Conservation (phyloP, 1,140 invertebrate genomes). For the Papilio xuthus region DNA sequence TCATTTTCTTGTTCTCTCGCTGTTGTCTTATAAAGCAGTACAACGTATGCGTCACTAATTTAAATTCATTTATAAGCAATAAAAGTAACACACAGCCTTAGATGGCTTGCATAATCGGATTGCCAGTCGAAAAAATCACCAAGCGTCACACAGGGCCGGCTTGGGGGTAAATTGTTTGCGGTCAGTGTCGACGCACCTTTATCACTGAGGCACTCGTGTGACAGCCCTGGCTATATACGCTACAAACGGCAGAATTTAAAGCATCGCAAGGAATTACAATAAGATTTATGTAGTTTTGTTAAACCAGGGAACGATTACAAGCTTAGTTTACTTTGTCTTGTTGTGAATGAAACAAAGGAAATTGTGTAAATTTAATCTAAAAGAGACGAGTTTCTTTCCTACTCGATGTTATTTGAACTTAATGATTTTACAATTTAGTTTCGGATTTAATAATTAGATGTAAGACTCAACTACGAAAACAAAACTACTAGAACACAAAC, state of each 20-base stretch:
- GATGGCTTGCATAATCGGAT: neutral
- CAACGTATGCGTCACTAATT: too few relatives aligned
- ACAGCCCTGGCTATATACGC: slow-evolving; percentile 16
- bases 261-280: neutral
- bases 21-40: too few relatives aligned
- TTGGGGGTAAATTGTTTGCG: slow-evolving; percentile 61
- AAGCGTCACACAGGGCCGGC: slow-evolving; percentile 44
- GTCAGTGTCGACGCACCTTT: slow-evolving; percentile 44
- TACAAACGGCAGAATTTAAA: slow-evolving; percentile 7
- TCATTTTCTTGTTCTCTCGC: too few relatives aligned
- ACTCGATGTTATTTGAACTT: too few relatives aligned
- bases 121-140: neutral
- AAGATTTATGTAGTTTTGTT: slow-evolving; percentile 4
- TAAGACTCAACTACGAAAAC: too few relatives aligned
- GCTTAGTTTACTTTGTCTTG: neutral
- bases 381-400: too few relatives aligned
- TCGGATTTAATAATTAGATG: too few relatives aligned
- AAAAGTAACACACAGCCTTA: neutral
- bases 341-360: too few relatives aligned
- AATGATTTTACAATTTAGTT: too few relatives aligned
- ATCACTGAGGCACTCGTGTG: slow-evolving; percentile 10
- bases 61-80: too few relatives aligned
- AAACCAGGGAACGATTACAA: neutral
- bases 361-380: too few relatives aligned
- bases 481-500: neutral